phyloP scores from a whole-genome alignment of 2,113 vertebrate genomes.

The Antigone vipio region DNA sequence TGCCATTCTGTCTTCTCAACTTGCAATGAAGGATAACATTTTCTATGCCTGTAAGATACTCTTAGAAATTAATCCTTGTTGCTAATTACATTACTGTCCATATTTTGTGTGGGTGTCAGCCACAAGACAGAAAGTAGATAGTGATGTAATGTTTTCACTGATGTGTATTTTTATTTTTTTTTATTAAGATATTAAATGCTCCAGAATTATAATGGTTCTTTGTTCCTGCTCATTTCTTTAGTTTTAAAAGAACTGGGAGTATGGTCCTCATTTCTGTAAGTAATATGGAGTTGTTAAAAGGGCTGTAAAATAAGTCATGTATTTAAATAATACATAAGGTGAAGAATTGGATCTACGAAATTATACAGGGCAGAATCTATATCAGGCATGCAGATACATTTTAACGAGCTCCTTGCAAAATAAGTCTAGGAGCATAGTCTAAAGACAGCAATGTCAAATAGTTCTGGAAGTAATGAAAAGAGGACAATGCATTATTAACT shows the following conservation, averaged over 20 bases:
- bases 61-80: neutral
- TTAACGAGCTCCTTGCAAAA: neutral
- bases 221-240: neutral
- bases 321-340: constrained; percentile 21
- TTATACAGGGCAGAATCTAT: neutral
- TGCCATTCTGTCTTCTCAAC: neutral
- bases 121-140: neutral
- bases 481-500: neutral
- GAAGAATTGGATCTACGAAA: neutral
- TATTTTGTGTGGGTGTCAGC: neutral
- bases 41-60: neutral
- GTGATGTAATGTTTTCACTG: neutral
- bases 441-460: neutral
- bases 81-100: neutral
- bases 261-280: neutral
- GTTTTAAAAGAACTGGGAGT: neutral
- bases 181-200: neutral
- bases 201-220: neutral
- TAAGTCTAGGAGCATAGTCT: neutral
- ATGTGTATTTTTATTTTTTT: neutral
- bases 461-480: neutral
- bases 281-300: neutral
- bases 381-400: neutral
- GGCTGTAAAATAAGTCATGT: neutral
- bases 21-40: neutral